Evolutionary conservation across 2,797 vertebrate genomes (phyloP).

Genomic region (Molossus molossus): DNA sequence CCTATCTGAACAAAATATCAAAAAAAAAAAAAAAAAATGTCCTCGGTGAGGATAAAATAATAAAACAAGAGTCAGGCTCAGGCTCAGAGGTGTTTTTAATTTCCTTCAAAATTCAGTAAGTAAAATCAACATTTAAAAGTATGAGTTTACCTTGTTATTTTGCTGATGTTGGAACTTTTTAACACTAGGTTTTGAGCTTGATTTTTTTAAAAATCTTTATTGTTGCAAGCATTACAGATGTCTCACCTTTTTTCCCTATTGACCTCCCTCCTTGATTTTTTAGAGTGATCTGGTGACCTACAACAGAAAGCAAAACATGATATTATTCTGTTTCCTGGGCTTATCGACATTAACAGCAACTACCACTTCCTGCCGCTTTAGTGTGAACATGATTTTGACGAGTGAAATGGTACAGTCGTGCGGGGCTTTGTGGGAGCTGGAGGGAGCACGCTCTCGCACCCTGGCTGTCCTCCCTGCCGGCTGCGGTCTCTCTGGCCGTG

Average conservation of each 20-base stretch:
- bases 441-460: slow-evolving; percentile 88
- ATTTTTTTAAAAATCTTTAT: slow-evolving; percentile 64
- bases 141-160: slow-evolving; percentile 73
- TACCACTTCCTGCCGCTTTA: slow-evolving; percentile 6
- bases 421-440: not conserved
- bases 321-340: slow-evolving; percentile 34
- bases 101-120: slow-evolving; percentile 50
- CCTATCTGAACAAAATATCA: too few relatives aligned
- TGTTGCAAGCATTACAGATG: too few relatives aligned
- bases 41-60: too few relatives aligned
- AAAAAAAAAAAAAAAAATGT: too few relatives aligned
- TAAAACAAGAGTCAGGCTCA: not conserved
- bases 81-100: slow-evolving; percentile 72
- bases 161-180: slow-evolving; percentile 90
- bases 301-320: slow-evolving; percentile 62
- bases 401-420: not conserved
- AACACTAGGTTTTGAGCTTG: slow-evolving; percentile 89
- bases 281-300: slow-evolving; percentile 93
- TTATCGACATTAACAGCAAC: not conserved
- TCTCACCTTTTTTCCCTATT: too few relatives aligned
- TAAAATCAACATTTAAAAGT: slow-evolving; percentile 43
- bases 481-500: slow-evolving; percentile 89
- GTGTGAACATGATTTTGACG: slow-evolving; percentile 45
- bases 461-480: slow-evolving; percentile 87
- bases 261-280: slow-evolving; percentile 66